Evolutionary conservation across 1,140 invertebrate species (phyloP).

Genomic region (Tetramorium alpestre): DNA sequence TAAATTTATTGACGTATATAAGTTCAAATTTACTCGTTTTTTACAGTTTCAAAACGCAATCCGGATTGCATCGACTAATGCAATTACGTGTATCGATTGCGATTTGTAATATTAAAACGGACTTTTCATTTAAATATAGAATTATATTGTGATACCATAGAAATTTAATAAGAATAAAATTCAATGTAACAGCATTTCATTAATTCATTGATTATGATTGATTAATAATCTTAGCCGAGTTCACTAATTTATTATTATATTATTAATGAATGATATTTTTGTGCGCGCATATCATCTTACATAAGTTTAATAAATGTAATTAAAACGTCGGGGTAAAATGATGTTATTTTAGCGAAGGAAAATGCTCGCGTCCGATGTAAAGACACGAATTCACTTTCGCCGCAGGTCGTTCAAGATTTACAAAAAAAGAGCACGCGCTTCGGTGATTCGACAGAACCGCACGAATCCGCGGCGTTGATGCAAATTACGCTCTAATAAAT

Average conservation of each 20-base stretch:
- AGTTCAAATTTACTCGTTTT: slow-evolving; percentile 23
- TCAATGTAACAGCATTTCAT: not conserved
- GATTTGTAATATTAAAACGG: slow-evolving; percentile 24
- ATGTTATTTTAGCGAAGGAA: not conserved
- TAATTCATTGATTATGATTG: not conserved
- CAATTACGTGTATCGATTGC: slow-evolving; percentile 20
- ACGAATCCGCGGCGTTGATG: slow-evolving; percentile 42
- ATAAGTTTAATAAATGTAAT: not conserved
- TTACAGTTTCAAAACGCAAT: slow-evolving; percentile 14
- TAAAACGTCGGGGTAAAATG: not conserved
- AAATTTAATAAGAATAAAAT: slow-evolving; percentile 25
- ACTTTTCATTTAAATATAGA: slow-evolving; percentile 2
- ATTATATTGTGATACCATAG: not conserved
- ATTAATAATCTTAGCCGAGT: not conserved
- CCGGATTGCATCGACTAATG: slow-evolving; percentile 2
- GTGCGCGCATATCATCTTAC: not conserved
- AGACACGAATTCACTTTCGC: slow-evolving; percentile 20
- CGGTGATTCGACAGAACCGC: not conserved
- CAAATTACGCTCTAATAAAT: slow-evolving; percentile 71
- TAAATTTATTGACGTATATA: slow-evolving; percentile 19
- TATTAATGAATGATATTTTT: not conserved
- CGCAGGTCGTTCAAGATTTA: slow-evolving; percentile 8
- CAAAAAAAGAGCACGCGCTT: not conserved
- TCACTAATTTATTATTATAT: not conserved
- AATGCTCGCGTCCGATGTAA: slow-evolving; percentile 10